Percentiles rank a stretch among this genome's conserved stretches.
Evolutionary conservation across 1,140 invertebrate species (phyloP).

Genomic region (Rhopalosiphum maidis): DNA sequence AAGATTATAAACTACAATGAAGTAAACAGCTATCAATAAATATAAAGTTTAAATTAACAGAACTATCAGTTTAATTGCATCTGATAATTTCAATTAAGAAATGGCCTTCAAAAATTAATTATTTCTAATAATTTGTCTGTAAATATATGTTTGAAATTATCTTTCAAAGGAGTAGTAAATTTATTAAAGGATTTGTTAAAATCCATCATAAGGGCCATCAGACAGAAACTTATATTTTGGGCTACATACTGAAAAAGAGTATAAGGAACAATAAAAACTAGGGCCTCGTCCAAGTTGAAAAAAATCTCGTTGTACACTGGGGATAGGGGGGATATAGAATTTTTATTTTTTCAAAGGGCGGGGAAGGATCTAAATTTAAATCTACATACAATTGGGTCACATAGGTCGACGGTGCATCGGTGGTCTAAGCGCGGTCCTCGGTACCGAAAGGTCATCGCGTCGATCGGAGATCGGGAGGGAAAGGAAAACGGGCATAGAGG

Average conservation of each 20-base stretch:
- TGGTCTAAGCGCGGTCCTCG: background rate
- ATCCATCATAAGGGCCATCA: background rate
- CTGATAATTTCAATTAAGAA: background rate
- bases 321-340: background rate
- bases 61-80: background rate
- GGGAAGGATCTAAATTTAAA: constrained; percentile 53
- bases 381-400: constrained; percentile 37
- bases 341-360: background rate
- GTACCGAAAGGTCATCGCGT: background rate
- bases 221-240: background rate
- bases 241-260: background rate
- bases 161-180: background rate
- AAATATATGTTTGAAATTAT: background rate
- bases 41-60: background rate
- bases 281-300: background rate
- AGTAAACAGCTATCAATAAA: background rate
- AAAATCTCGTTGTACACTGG: background rate
- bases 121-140: background rate
- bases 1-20: background rate
- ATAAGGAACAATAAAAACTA: background rate
- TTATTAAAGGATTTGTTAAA: background rate
- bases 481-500: constrained; percentile 58
- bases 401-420: background rate
- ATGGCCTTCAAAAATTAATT: background rate
- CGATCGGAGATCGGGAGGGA: background rate